Evolutionary conservation across 2,797 vertebrate genomes (phyloP).

Genomic region (Linurgus olivaceus): DNA sequence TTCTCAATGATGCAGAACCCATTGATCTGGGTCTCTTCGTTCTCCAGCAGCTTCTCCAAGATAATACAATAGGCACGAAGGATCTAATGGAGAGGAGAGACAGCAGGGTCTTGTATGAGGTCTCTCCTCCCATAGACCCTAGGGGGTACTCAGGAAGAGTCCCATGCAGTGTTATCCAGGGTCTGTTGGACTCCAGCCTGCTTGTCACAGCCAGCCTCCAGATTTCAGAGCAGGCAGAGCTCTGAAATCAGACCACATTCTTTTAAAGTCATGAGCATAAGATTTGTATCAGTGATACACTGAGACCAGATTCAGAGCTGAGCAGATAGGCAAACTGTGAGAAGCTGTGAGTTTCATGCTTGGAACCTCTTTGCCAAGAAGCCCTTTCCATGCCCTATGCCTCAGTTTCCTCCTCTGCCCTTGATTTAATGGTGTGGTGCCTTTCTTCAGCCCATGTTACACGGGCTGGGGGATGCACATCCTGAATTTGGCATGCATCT

Average conservation of each 20-base stretch:
- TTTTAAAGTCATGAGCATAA: background rate
- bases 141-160: background rate
- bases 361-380: background rate
- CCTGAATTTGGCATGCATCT: background rate
- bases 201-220: background rate
- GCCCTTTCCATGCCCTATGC: background rate
- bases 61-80: conserved; percentile 95
- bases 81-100: conserved; percentile 75
- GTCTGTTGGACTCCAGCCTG: background rate
- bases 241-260: background rate
- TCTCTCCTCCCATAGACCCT: background rate
- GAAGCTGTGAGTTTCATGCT: background rate
- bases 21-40: conserved; percentile 96
- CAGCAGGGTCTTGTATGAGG: background rate
- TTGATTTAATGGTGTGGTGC: background rate
- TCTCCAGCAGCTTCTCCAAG: conserved; percentile 93
- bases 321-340: background rate
- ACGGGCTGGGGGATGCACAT: background rate
- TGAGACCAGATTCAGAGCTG: background rate
- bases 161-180: background rate
- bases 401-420: background rate
- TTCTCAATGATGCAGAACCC: conserved; percentile 97
- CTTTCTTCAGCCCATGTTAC: background rate
- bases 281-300: background rate
- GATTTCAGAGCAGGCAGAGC: background rate